Evolutionary conservation across 2,888 invertebrate species (phyloP), one percentile per base, ranked within the genome.

Genomic region (Malthinus seriepunctatus): DNA sequence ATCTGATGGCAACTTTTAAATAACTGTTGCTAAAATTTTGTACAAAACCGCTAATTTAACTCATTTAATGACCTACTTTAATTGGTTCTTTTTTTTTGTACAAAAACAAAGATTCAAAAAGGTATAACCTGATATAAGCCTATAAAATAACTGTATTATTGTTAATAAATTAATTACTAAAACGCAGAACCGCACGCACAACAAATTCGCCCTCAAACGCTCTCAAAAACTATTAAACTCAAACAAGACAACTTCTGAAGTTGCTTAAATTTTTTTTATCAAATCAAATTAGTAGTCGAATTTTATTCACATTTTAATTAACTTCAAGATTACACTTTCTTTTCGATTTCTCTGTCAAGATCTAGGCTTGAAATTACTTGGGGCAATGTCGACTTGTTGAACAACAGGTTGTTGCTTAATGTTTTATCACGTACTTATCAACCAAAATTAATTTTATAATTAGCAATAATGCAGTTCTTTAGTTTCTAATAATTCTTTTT

Each of bases 331-430:
- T 23, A 23, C 48, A 61, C 60, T 61, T 61, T 61, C 60, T 48
- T 61, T 51, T 51, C 51, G 56, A 59, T 62, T 62, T 62, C 62
- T 62, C 62, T 47, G 58, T 55, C 51, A 62, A 62, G 62, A 62
- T 62, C 55, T 58, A 58, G 62, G 61, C 51, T 54, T 46, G n/a
- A 33, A n/a, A 32, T 51, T 15, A 34, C 61, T 50, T 8, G n/a
- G 35, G 57, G 61, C 61, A 39, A 42, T 51, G 34, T 15, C 31
- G 15, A 33, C 11, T 32, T 31, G 33, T 32, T 39, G 33, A 15
- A 33, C 11, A 12, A 32, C 32, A 54, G 39, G 39, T 42, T 42
- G 39, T 15, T 54, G 32, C 44, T 45, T 46, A 32, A 34, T 32
- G 45, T 37, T 45, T 15, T 31, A 44, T 32, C 35, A 52, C 34